Conservation (phyloP, 2,113 vertebrate genomes). For the Romanogobio albipinnatus region DNA sequence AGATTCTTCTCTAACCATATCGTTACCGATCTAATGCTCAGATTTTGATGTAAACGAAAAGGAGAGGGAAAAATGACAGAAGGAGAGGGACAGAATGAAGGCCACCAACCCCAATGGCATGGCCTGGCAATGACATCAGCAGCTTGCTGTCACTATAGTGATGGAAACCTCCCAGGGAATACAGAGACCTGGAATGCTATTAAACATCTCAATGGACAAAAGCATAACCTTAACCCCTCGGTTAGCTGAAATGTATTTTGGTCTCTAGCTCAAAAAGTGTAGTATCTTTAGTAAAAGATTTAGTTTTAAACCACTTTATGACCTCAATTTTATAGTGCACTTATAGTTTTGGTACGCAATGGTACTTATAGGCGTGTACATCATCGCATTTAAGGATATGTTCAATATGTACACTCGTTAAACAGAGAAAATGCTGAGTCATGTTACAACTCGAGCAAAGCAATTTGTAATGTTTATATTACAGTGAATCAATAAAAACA, state of each 20-base stretch:
- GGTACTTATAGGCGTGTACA: not conserved
- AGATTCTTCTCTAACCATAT: slow-evolving; percentile 8
- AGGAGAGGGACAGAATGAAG: not conserved
- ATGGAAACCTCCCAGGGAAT: slow-evolving; percentile 54
- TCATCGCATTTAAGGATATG: not conserved
- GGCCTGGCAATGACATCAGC: slow-evolving; percentile 51
- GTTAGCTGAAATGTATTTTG: not conserved
- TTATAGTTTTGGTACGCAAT: too few relatives aligned
- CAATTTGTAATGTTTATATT: not conserved
- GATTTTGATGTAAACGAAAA: not conserved
- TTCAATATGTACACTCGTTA: not conserved
- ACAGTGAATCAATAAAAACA: not conserved
- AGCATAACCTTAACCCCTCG: not conserved
- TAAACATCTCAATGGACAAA: slow-evolving; percentile 47
- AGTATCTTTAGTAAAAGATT: not conserved
- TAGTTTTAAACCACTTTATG: not conserved
- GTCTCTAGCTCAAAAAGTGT: not conserved
- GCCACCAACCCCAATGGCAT: slow-evolving; percentile 45
- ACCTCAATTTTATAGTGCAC: not conserved
- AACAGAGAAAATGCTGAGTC: not conserved
- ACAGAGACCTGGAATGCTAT: slow-evolving; percentile 20
- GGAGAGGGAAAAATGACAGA: not conserved
- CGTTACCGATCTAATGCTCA: not conserved
- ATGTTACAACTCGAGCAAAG: not conserved
- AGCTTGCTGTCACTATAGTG: slow-evolving; percentile 59